Conservation (phyloP, 2,797 vertebrate species). For the Pseudochaenichthys georgianus region DNA sequence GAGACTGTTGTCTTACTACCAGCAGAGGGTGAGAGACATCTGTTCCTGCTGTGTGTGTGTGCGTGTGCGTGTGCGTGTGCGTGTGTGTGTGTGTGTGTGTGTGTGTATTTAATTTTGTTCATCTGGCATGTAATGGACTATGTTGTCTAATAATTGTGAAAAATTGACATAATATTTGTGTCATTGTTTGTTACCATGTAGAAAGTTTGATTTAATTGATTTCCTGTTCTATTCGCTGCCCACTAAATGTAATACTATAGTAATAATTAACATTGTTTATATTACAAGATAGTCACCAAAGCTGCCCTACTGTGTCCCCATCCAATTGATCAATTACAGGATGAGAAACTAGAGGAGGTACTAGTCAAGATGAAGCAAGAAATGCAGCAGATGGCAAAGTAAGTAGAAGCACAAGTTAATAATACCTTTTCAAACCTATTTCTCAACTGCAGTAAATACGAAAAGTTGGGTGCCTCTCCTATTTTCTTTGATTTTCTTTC, state of each 20-base stretch:
- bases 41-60: background rate
- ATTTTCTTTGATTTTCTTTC: background rate
- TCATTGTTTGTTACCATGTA: background rate
- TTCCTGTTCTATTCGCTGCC: background rate
- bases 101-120: background rate
- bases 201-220: background rate
- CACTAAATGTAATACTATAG: background rate
- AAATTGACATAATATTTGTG: background rate
- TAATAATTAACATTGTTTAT: background rate
- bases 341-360: slow-evolving; percentile 86
- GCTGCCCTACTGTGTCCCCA: background rate
- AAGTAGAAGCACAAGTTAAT: slow-evolving; percentile 31
- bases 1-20: slow-evolving; percentile 84
- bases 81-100: too few species aligned
- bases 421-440: background rate
- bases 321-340: slow-evolving; percentile 75
- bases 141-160: background rate
- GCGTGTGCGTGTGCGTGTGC: background rate
- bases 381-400: slow-evolving; percentile 87
- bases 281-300: background rate
- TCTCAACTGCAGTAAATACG: background rate
- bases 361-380: slow-evolving; percentile 85
- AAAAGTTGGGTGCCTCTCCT: background rate
- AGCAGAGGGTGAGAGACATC: slow-evolving; percentile 84
- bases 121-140: background rate